Base-by-base conservation (phyloP, 2,888 invertebrate species). In the Nymphalis c-album region DNA sequence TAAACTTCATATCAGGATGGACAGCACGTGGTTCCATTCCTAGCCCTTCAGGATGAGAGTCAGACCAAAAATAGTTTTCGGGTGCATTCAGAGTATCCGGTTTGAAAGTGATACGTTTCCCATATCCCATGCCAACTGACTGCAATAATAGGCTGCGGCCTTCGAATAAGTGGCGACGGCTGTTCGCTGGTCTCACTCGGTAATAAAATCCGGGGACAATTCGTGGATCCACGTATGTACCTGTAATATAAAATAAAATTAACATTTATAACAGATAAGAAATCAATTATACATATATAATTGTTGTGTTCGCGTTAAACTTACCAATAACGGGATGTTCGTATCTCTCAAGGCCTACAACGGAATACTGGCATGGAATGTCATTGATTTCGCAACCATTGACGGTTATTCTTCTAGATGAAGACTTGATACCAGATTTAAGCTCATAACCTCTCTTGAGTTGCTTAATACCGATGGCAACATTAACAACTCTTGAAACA, bases 41-140 rank as follows among this genome's bases (percentile, higher is more conserved):
- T 69, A 95, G 88, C 48, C 96, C 96, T 77, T 95, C 95, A 6
- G 95, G 94, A 75, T 95, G 94, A 51, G 94, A 95, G 85, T 96
- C 96, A 31, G 96, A 96, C 96, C 96, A 96, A 85, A 96, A 94
- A 82, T 94, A 95, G 84, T 95, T 95, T 74, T 94, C 92, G 4
- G 94, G 94, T 18, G 87, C 85, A 64, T 94, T 89, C 22, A 93
- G 84, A 3, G 93, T 93, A 73, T 95, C 94, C 0, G 95, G 94
- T 75, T 94, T 93, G 86, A 96, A 96, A 1, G 95, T 95, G 68
- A 96, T 90, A 60, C 96, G 93, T 80, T 96, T 96, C 40, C 95
- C 96, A 78, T 96, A 96, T 20, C 96, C 96, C 91, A 95, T 94
- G 13, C 96, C 96, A 71, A 96, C 91, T 53, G 94, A 94, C 68